Evolutionary conservation across 2,888 invertebrate species (phyloP).

Genomic region (Hirtodrosophila confusa): DNA sequence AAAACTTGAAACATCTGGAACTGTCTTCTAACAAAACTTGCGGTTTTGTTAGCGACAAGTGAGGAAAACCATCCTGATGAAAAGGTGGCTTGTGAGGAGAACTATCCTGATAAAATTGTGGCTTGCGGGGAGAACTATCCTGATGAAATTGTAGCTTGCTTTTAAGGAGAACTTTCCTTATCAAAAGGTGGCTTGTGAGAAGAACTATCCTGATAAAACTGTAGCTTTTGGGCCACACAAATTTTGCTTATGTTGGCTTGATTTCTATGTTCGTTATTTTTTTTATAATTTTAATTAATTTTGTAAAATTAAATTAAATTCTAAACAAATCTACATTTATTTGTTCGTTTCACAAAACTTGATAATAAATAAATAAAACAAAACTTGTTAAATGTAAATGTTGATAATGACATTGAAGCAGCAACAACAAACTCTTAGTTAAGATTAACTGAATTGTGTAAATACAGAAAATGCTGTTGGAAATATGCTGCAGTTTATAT

Average conservation of each 20-base stretch:
- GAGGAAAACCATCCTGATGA: too few species aligned
- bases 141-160: constrained; percentile 1
- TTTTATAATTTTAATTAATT: constrained; percentile 6
- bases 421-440: constrained; percentile 33
- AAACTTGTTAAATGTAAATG: constrained; percentile 12
- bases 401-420: background rate
- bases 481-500: constrained; percentile 31
- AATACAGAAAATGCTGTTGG: constrained; percentile 31
- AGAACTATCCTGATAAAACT: too few species aligned
- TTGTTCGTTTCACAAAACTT: constrained; percentile 10
- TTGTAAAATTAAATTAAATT: background rate
- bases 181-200: too few species aligned
- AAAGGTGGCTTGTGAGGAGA: too few species aligned
- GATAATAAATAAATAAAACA: background rate
- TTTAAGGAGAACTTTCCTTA: too few species aligned
- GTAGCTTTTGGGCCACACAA: constrained; percentile 23
- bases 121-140: background rate
- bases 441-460: constrained; percentile 38
- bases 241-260: background rate
- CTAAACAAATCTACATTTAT: background rate
- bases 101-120: too few species aligned
- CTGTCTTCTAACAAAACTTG: too few species aligned
- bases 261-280: background rate
- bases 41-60: too few species aligned
- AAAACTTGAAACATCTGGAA: too few species aligned